Conservation (phyloP, 2,797 vertebrate species). For the Alfaro cultratus region DNA sequence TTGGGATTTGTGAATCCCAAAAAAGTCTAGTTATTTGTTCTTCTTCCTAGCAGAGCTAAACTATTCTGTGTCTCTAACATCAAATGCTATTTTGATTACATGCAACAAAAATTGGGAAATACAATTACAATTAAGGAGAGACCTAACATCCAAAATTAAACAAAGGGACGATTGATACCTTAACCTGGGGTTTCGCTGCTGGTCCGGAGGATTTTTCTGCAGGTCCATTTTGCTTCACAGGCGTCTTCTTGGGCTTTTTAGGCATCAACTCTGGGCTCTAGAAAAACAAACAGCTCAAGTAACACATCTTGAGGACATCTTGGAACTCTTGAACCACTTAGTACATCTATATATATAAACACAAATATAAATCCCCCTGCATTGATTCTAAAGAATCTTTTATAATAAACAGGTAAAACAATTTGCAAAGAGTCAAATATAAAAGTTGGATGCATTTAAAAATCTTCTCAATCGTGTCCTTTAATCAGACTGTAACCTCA, state of each 20-base stretch:
- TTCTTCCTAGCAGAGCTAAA: neutral
- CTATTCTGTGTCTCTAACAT: neutral
- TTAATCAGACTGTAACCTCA: neutral
- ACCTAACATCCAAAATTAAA: constrained; percentile 1
- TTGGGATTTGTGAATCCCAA: neutral
- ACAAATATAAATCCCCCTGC: neutral
- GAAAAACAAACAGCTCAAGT: constrained; percentile 10
- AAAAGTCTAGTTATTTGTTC: neutral
- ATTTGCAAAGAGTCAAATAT: neutral
- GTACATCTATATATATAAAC: neutral
- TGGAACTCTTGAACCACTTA: neutral
- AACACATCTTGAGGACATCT: neutral
- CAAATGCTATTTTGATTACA: neutral
- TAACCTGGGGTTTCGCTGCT: constrained; percentile 62
- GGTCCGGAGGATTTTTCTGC: constrained; percentile 72
- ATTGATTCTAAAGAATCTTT: neutral
- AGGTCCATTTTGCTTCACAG: constrained; percentile 77
- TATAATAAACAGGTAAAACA: neutral
- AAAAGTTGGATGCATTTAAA: neutral
- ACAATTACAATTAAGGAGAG: too few relatives aligned
- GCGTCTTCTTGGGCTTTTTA: constrained; percentile 76
- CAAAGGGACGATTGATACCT: constrained; percentile 60
- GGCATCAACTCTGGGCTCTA: constrained; percentile 58
- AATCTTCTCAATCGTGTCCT: neutral
- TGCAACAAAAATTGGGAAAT: neutral